These are phyloP conservation scores for Stercorarius parasiticus DNA, from an alignment of 2,113 vertebrate species.

Conservation along the genomic window DNA sequence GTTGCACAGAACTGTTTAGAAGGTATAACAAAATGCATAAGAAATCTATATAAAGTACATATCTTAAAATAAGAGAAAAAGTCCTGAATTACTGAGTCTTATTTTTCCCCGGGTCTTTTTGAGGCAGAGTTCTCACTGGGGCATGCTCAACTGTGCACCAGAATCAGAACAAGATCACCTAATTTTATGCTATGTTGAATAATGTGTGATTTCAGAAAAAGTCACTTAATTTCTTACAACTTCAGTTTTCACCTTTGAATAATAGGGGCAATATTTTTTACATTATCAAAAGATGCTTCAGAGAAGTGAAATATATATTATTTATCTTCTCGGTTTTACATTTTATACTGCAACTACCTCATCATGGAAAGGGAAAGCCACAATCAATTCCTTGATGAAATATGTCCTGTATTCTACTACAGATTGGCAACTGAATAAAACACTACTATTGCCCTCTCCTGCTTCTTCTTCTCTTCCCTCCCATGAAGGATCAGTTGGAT, in stretches of 20 bases:
- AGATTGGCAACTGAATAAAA: background rate
- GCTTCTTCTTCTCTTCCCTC: background rate
- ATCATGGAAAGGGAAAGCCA: background rate
- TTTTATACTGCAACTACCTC: background rate
- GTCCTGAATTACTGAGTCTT: background rate
- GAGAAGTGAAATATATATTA: background rate
- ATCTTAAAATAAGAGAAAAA: background rate
- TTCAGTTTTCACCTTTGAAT: background rate
- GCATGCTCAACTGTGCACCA: background rate
- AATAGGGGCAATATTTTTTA: background rate
- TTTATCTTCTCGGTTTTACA: background rate
- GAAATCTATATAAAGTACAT: background rate
- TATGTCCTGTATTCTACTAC: background rate
- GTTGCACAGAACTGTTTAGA: background rate
- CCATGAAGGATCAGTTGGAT: background rate
- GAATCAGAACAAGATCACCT: conserved; percentile 16
- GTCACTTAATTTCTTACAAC: background rate
- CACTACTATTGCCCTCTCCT: background rate
- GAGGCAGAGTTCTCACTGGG: background rate
- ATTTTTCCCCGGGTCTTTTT: background rate
- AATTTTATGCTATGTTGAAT: conserved; percentile 6
- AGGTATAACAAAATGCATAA: background rate
- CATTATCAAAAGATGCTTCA: background rate
- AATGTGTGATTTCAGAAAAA: background rate
- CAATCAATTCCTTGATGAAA: background rate